Evolutionary conservation across 2,888 invertebrate species (phyloP).

Genomic region (Julus scanicus): DNA sequence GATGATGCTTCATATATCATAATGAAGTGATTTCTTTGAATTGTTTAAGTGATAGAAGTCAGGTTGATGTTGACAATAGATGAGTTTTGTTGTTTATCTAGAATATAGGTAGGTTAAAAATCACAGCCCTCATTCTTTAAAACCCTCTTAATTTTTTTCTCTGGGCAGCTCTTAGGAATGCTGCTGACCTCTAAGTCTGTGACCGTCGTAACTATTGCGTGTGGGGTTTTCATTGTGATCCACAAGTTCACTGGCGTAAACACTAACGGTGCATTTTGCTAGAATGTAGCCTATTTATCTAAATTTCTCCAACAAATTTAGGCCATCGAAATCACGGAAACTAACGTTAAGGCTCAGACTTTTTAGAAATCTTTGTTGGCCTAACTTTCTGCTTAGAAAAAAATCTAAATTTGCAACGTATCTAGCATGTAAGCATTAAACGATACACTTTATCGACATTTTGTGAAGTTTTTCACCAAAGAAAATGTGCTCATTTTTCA

Average conservation of each 20-base stretch:
- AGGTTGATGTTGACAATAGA: not conserved
- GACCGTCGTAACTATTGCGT: conserved; percentile 40
- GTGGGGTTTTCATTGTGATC: conserved; percentile 34
- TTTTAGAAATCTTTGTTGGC: not conserved
- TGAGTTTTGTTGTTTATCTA: not conserved
- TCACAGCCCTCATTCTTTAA: not conserved
- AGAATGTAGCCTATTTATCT: conserved; percentile 18
- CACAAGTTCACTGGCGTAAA: conserved; percentile 9
- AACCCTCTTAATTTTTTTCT: not conserved
- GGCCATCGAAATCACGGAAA: conserved; percentile 6
- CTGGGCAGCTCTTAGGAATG: not conserved
- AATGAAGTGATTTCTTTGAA: not conserved
- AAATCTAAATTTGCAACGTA: not conserved
- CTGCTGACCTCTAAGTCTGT: conserved; percentile 31
- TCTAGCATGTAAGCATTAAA: not conserved
- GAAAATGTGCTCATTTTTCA: conserved; percentile 29
- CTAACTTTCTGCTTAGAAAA: not conserved
- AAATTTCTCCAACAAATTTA: not conserved
- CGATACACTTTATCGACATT: too few relatives aligned
- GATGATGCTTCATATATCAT: too few relatives aligned
- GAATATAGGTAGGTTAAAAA: not conserved
- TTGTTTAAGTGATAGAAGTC: not conserved
- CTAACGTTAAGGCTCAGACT: not conserved
- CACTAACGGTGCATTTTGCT: not conserved
- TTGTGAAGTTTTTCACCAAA: too few relatives aligned